These are phyloP conservation scores for Zeus faber DNA, from an alignment of 2,113 vertebrate genomes.

Conservation along the genomic window DNA sequence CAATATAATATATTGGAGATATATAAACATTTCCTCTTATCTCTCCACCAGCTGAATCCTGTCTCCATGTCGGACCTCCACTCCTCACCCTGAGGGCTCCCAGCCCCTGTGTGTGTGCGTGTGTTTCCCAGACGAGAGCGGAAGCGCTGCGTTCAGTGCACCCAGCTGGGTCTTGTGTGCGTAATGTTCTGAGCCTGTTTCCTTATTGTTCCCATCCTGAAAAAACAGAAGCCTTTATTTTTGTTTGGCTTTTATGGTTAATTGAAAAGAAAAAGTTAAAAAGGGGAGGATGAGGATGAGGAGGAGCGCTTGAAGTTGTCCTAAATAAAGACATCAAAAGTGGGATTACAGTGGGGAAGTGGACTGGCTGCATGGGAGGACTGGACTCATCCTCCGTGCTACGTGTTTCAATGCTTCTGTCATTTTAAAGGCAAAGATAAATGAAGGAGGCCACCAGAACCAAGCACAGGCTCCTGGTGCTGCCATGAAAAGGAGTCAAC, in stretches of 20 bases:
- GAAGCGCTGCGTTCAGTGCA: constrained; percentile 57
- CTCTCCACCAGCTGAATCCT: too few species aligned
- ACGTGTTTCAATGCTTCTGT: too few species aligned
- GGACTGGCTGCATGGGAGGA: too few species aligned
- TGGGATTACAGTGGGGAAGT: constrained; percentile 45
- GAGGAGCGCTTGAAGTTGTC: constrained; percentile 41
- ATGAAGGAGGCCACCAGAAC: too few species aligned
- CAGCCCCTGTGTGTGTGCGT: constrained; percentile 14
- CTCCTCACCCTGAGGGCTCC: too few species aligned
- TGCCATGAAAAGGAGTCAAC: too few species aligned
- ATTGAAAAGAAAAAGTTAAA: constrained; percentile 38
- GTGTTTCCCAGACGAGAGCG: constrained; percentile 66
- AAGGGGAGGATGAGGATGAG: constrained; percentile 16
- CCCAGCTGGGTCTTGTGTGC: constrained; percentile 61
- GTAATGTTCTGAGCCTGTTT: constrained; percentile 58
- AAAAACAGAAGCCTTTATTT: constrained; percentile 69
- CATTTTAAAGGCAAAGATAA: too few species aligned
- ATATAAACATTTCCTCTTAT: too few species aligned
- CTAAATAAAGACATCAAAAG: constrained; percentile 72
- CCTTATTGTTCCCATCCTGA: constrained; percentile 73
- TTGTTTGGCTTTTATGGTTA: constrained; percentile 61
- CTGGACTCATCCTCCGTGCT: too few species aligned
- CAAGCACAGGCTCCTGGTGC: too few species aligned
- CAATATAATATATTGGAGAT: too few species aligned
- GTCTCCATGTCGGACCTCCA: too few species aligned